Base-by-base conservation (phyloP, 2,797 vertebrate species). In the Ictinia mississippiensis region DNA sequence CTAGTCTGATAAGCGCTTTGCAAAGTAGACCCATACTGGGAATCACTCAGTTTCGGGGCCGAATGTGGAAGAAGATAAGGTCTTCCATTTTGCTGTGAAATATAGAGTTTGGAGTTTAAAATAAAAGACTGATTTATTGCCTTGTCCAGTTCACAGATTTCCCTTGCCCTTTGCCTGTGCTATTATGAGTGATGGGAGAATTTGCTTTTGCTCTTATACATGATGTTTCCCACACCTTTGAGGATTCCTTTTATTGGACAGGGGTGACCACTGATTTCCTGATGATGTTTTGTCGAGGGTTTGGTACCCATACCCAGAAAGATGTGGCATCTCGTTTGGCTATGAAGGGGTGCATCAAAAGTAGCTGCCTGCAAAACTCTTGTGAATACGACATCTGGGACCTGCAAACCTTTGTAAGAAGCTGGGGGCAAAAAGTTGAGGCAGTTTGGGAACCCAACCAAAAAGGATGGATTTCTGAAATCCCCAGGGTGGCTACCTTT, bases 401-500 rank as follows among this genome's bases (percentile, higher is more conserved):
- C 16, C 45, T 42, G 35, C 35, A 83, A 91, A 85, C 17, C 33
- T 15, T 37, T 22, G 3, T 10, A 38, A 71, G 29, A 5, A 65
- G 10, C 11, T 35, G 4, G 15, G 4, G 13, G 29, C 50, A 71
- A 72, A 65, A 49, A 44, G 22, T 0, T 35, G 47, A 42, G 33
- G 16, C 12, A 58, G 8, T 53, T 74, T 78, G 49, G 44, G 49
- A 89, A 37, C 0, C 0, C 15, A 55, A 18, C 7, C 19, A 15
- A 78, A 86, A 71, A 12, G 42, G 15, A 26, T 10, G 14, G 55
- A 31, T 68, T 59, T 83, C n/a, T 63, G 49, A 61, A 84, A 25
- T 58, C 33, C 23, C 33, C 4, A 9, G 23, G 26, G 33, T 3
- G 14, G 9, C 0, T 2, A n/a, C 7, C 10, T 53, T 82, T 17